Evolutionary conservation across 1,140 invertebrate species (phyloP), one percentile per base, ranked within the genome.

Genomic region (Chrysopa pallens): DNA sequence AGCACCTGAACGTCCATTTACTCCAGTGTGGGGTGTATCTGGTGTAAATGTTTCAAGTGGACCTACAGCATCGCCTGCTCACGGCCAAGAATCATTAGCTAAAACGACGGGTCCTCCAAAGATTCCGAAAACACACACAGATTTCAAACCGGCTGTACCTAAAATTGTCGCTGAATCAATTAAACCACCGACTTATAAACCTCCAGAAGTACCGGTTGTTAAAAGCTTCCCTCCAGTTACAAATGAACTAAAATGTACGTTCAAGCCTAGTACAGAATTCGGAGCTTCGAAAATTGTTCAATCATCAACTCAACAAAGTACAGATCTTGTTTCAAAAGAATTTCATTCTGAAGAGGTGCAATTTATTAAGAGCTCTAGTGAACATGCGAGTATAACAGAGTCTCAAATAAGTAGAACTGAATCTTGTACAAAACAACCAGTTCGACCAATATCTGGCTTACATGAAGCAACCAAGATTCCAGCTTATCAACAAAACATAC

Each of bases 401-500:
- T 2, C 17, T 5, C 17, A 23, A 23, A 23, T 23, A 23, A 23
- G 5, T 23, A 23, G 2, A 23, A 23, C 17, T 23, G 17, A 2
- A 23, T 23, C 17, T 23, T 23, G 17, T 23, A 23, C 8, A 14
- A 11, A 38, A 38, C 37, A 31, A 31, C 29, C 1, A 15, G 4
- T 6, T 33, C n/a, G 31, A 6, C 45, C 50, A 8, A 36, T 47
- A 9, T 49, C 51, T 29, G 52, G 53, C 11, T 43, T 56, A 12
- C 51, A 56, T n/a, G 44, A 48, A 39, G 47, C 54, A 11, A 36
- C 46, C 11, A 61, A 58, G 52, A 70, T 73, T 51, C 72, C 72
- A 23, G 57, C 63, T 43, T 76, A 75, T 57, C 72, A 76, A 54
- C 66, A 68, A 59, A 65, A 73, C 52, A 64, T 73, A 52, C 69